Base-by-base conservation (phyloP, 2,113 vertebrate species). In the Myotis yumanensis region DNA sequence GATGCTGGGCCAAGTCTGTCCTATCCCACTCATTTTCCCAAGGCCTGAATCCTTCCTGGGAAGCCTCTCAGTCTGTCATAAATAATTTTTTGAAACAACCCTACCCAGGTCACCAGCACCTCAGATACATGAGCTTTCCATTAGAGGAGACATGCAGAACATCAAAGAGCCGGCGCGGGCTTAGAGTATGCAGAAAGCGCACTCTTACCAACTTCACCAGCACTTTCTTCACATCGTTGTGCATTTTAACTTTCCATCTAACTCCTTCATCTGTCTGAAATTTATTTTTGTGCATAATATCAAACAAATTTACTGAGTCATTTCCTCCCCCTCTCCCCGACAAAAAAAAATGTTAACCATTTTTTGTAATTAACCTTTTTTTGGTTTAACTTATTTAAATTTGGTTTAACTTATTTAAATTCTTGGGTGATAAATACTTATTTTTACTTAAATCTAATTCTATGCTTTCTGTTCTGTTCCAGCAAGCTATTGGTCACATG, bases 351-450 rank as follows among this genome's bases (percentile, higher is more conserved):
- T 89, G 20, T 80, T 82, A 93, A 51, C 11, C 40, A 92, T 62
- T 76, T 94, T 46, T 84, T 25, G 84, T 37, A 80, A 43, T 25
- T 85, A 59, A 59, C 75, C 35, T 79, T 25, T 18, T 11, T 94
- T 89, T 91, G 66, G 3, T 11, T 59, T 25, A 80, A 83, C 30
- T 91, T 68, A n/a, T 54, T 93, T 71, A 72, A 94, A 89, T 94
- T 43, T 43, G 43, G 43, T 46, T 46, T 46, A 46, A 46, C 46
- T 46, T 46, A 46, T 46, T 46, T 46, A 46, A 46, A 46, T 46
- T 17, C 35, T 91, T 92, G 22, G 66, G n/a, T 59, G 84, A 88
- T 69, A 76, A 85, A 77, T 59, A 57, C 6, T 28, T 87, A 69
- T 35, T 83, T 93, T 16, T 72, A n/a, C 30, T 57, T 90, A 79